Evolutionary conservation across 1,140 invertebrate genomes (phyloP).

Genomic region (Oryzaephilus surinamensis): DNA sequence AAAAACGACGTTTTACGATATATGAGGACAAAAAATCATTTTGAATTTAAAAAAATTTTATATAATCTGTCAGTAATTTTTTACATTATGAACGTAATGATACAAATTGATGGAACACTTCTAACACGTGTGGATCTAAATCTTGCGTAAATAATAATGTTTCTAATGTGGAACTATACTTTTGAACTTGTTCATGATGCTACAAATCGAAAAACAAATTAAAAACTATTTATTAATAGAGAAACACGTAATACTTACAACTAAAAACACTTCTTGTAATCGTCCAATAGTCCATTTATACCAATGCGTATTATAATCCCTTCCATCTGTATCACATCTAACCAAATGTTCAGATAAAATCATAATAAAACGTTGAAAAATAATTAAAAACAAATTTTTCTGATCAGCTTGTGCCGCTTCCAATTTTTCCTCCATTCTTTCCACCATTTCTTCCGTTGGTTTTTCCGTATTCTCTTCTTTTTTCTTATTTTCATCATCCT

Average conservation of each 20-base stretch:
- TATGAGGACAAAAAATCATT: too few relatives aligned
- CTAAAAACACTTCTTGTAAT: constrained; percentile 89
- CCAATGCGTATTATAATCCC: constrained; percentile 92
- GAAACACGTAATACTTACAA: too few relatives aligned
- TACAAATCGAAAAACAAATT: constrained; percentile 38
- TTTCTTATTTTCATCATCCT: constrained; percentile 52
- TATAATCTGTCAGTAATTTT: too few relatives aligned
- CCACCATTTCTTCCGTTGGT: constrained; percentile 71
- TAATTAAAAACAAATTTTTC: constrained; percentile 93
- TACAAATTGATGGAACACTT: constrained; percentile 96
- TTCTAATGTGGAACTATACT: constrained; percentile 89
- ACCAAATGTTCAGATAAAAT: constrained; percentile 94
- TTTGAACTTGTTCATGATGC: constrained; percentile 98
- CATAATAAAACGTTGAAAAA: constrained; percentile 98
- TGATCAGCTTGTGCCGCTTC: constrained; percentile 92
- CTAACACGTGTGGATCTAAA: constrained; percentile 89
- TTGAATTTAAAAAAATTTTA: too few relatives aligned
- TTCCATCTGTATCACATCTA: constrained; percentile 82
- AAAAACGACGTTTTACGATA: too few relatives aligned
- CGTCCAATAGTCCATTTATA: constrained; percentile 93
- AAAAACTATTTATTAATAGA: neutral
- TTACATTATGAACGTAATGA: constrained; percentile 42
- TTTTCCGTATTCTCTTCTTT: constrained; percentile 55
- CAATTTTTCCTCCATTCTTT: constrained; percentile 90
- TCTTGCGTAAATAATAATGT: constrained; percentile 93